Evolutionary conservation across 1,140 invertebrate species (phyloP).

Genomic region (Stenopsyche tienmushanensis): DNA sequence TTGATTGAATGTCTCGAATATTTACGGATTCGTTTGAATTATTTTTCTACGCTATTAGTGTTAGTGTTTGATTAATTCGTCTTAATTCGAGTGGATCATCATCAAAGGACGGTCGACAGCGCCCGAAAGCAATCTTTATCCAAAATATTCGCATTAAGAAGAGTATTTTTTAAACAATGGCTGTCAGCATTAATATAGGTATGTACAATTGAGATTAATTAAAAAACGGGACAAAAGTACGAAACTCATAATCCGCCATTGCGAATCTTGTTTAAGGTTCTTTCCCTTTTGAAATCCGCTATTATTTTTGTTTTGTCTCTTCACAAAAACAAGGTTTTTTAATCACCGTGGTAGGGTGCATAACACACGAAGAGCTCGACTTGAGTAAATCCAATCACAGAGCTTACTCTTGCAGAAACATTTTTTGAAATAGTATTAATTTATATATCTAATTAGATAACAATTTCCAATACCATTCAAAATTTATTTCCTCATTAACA

Average conservation of each 20-base stretch:
- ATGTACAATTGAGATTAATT: conserved; percentile 30
- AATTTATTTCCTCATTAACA: no score
- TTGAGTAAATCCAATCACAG: background rate
- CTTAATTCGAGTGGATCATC: no score
- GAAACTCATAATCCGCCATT: conserved; percentile 25
- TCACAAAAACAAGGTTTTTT: conserved; percentile 42
- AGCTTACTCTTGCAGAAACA: background rate
- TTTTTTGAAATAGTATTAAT: no score
- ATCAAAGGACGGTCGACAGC: no score
- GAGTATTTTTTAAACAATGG: background rate
- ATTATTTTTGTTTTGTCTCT: conserved; percentile 41
- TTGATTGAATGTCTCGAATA: no score
- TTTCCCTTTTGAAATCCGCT: conserved; percentile 39
- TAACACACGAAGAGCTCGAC: conserved; percentile 25
- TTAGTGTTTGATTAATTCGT: no score
- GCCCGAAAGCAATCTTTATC: no score
- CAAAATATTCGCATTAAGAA: no score
- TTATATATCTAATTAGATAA: no score
- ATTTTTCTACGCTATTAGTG: no score
- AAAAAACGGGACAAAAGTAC: conserved; percentile 28
- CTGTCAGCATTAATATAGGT: background rate
- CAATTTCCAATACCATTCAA: no score
- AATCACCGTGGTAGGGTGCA: conserved; percentile 29
- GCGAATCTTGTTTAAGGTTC: conserved; percentile 37
- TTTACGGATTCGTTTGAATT: no score